Percentiles rank a stretch among this genome's conserved stretches.
These are phyloP conservation scores for Globicephala melas DNA, from an alignment of 2,113 vertebrate genomes.

Conservation along the genomic window DNA sequence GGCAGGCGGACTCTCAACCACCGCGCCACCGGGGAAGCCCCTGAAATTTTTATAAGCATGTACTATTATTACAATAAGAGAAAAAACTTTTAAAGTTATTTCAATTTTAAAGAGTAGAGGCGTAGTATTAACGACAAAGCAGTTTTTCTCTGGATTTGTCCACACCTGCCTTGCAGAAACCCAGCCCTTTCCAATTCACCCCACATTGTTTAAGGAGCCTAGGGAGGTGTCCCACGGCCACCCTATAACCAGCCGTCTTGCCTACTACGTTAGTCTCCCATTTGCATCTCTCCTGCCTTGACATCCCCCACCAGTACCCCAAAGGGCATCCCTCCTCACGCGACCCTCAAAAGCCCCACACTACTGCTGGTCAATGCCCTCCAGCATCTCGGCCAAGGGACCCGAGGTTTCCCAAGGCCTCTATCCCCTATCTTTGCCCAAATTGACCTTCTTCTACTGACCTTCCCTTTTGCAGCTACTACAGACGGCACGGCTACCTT, in stretches of 20 bases:
- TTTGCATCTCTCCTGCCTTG: not conserved
- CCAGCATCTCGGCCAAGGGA: not conserved
- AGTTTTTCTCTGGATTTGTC: not conserved
- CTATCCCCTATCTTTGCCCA: not conserved
- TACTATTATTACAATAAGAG: not conserved
- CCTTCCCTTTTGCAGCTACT: not conserved
- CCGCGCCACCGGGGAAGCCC: too few species aligned
- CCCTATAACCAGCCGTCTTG: not conserved
- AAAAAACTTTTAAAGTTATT: not conserved
- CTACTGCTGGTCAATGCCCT: not conserved
- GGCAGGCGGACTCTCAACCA: too few species aligned
- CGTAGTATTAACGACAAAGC: not conserved
- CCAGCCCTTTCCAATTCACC: not conserved
- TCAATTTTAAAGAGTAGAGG: not conserved
- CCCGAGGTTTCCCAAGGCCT: not conserved
- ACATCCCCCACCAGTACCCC: not conserved
- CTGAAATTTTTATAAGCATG: not conserved
- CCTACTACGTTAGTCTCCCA: not conserved
- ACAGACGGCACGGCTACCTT: not conserved
- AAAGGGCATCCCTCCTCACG: not conserved
- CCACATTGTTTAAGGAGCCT: not conserved
- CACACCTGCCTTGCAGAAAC: not conserved
- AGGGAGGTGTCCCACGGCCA: rapidly evolving
- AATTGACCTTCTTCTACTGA: not conserved
- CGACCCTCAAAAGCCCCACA: not conserved